These are phyloP conservation scores for Syrrhaptes paradoxus DNA, from an alignment of 2,113 vertebrate species.

Conservation along the genomic window DNA sequence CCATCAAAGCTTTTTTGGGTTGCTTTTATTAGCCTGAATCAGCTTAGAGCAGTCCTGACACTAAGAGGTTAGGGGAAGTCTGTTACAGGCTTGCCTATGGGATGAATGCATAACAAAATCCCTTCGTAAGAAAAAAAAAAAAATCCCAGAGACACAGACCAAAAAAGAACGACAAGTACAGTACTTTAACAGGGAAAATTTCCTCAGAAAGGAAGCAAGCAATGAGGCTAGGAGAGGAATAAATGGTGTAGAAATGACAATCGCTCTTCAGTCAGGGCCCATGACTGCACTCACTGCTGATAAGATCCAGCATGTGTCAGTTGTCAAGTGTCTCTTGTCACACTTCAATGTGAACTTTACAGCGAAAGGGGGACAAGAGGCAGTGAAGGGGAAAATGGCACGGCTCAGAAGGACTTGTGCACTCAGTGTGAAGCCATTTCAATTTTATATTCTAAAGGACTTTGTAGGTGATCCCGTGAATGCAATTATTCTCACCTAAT, in stretches of 20 bases:
- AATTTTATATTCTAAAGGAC: constrained; percentile 97
- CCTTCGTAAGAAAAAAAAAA: background rate
- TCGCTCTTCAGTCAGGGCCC: constrained; percentile 86
- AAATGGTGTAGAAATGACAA: constrained; percentile 93
- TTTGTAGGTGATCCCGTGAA: constrained; percentile 98
- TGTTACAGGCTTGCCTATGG: constrained; percentile 69
- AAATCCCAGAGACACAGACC: background rate
- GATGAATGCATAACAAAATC: constrained; percentile 72
- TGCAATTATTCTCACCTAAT: constrained; percentile 99
- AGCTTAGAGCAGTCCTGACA: constrained; percentile 63
- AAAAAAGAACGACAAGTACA: constrained; percentile 66
- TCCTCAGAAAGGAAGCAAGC: constrained; percentile 76
- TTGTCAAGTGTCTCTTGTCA: constrained; percentile 87
- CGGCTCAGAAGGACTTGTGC: constrained; percentile 97
- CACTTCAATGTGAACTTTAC: constrained; percentile 92
- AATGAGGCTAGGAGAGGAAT: constrained; percentile 82
- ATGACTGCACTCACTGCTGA: constrained; percentile 85
- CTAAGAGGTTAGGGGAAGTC: constrained; percentile 69
- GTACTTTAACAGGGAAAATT: constrained; percentile 75
- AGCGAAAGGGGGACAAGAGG: constrained; percentile 85
- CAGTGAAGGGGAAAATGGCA: constrained; percentile 95
- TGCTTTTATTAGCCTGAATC: constrained; percentile 73
- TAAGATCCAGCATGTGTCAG: constrained; percentile 91
- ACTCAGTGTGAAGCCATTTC: constrained; percentile 99
- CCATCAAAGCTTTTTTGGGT: constrained; percentile 74